Conservation (phyloP, 2,888 invertebrate species). For the Hirtodrosophila cameraria region DNA sequence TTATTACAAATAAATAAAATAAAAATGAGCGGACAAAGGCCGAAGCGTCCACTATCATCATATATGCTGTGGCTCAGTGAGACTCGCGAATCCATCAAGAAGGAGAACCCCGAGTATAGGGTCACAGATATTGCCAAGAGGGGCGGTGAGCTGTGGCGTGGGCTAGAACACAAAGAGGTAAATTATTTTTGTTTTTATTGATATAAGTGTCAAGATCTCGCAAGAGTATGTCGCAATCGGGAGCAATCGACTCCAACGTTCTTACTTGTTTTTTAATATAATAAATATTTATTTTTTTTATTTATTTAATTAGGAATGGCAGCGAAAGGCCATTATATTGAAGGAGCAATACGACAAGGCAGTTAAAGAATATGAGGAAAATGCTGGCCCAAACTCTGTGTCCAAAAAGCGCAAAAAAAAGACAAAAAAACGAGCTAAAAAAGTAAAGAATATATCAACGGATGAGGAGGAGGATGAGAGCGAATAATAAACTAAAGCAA, state of each 20-base stretch:
- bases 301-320: constrained; percentile 90
- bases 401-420: constrained; percentile 87
- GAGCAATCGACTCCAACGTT: no score
- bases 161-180: constrained; percentile 93
- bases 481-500: constrained; percentile 85
- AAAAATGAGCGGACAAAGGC: constrained; percentile 92
- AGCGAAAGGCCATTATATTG: constrained; percentile 93
- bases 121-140: constrained; percentile 97
- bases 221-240: no score
- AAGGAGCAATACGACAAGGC: constrained; percentile 95
- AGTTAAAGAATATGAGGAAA: constrained; percentile 94
- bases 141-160: constrained; percentile 98
- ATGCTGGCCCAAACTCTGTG: constrained; percentile 88
- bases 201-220: no score
- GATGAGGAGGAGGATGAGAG: constrained; percentile 88
- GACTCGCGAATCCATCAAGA: constrained; percentile 93
- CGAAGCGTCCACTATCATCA: constrained; percentile 96
- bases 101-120: constrained; percentile 94
- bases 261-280: no score
- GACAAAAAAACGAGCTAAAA: constrained; percentile 82
- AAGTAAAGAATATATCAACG: constrained; percentile 87
- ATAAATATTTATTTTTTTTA: no score
- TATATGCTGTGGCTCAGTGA: constrained; percentile 98
- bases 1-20: constrained; percentile 6
- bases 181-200: no score